Percentiles rank a stretch among this genome's conserved stretches.
These are phyloP conservation scores for Bellardia pandia DNA, from an alignment of 2,888 invertebrate species.

Conservation along the genomic window DNA sequence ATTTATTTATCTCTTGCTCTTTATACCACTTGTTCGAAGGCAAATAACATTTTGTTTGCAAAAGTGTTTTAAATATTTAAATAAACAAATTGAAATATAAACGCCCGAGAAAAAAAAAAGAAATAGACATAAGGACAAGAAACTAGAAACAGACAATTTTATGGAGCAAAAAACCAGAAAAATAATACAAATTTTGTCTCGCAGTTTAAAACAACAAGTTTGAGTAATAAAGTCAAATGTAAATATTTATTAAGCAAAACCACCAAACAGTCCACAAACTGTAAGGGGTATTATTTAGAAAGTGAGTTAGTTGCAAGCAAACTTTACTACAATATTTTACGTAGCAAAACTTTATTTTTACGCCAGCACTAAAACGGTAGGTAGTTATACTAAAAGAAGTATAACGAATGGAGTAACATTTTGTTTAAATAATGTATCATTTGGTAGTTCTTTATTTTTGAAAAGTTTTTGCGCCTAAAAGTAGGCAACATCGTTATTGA, in stretches of 20 bases:
- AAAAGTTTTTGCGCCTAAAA: constrained; percentile 33
- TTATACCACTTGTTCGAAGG: constrained; percentile 21
- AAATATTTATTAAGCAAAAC: constrained; percentile 69
- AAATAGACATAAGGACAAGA: background rate
- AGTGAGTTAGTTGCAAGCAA: background rate
- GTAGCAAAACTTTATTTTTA: constrained; percentile 34
- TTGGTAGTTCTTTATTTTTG: background rate
- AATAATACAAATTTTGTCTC: constrained; percentile 48
- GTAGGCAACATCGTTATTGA: constrained; percentile 50
- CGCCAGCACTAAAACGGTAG: background rate
- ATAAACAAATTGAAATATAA: constrained; percentile 83
- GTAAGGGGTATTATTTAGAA: background rate
- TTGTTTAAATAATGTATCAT: constrained; percentile 42
- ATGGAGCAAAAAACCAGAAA: constrained; percentile 23
- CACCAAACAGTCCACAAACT: constrained; percentile 13
- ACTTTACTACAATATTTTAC: constrained; percentile 17
- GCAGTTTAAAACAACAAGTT: constrained; percentile 25
- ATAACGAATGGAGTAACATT: constrained; percentile 13
- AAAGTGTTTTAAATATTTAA: constrained; percentile 79
- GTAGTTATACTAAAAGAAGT: constrained; percentile 4
- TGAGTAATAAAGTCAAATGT: constrained; percentile 62
- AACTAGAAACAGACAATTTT: constrained; percentile 61
- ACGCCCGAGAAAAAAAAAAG: constrained; percentile 25
- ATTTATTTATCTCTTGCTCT: background rate
- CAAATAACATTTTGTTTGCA: constrained; percentile 54